Conservation (phyloP, 2,113 vertebrate species). For the Nesoenas mayeri region DNA sequence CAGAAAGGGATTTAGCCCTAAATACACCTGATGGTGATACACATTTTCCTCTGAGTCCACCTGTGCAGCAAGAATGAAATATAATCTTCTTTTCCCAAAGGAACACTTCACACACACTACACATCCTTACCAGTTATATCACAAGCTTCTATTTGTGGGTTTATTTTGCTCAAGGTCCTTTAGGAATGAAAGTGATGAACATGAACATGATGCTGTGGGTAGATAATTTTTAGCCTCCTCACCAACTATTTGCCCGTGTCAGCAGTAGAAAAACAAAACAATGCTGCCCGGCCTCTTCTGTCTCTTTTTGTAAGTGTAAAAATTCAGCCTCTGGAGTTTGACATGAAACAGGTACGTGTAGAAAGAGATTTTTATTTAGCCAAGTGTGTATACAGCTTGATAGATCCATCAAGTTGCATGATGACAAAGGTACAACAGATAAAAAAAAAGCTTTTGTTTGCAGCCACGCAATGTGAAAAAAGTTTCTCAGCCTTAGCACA, state of each 20-base stretch:
- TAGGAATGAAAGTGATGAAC: neutral
- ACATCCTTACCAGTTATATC: neutral
- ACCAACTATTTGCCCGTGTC: neutral
- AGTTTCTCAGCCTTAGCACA: neutral
- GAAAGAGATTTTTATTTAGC: conserved; percentile 56
- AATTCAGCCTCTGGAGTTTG: neutral
- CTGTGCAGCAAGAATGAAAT: neutral
- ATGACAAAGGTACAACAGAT: neutral
- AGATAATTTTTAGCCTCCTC: neutral
- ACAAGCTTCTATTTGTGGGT: neutral
- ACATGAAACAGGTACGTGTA: neutral
- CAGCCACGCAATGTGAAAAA: neutral
- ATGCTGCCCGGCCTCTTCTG: neutral
- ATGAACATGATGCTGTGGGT: neutral
- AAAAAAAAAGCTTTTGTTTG: neutral
- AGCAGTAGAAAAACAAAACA: neutral
- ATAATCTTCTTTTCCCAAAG: neutral
- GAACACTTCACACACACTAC: neutral
- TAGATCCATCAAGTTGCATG: neutral
- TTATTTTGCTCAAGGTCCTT: neutral
- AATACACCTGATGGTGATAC: rapidly evolving
- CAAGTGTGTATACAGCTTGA: neutral
- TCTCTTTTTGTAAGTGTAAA: neutral
- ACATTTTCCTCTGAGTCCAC: neutral
- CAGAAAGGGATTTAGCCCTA: neutral